Percentiles rank a stretch among this genome's conserved stretches.
Conservation (phyloP, 2,113 vertebrate genomes). For the Okapia johnstoni region DNA sequence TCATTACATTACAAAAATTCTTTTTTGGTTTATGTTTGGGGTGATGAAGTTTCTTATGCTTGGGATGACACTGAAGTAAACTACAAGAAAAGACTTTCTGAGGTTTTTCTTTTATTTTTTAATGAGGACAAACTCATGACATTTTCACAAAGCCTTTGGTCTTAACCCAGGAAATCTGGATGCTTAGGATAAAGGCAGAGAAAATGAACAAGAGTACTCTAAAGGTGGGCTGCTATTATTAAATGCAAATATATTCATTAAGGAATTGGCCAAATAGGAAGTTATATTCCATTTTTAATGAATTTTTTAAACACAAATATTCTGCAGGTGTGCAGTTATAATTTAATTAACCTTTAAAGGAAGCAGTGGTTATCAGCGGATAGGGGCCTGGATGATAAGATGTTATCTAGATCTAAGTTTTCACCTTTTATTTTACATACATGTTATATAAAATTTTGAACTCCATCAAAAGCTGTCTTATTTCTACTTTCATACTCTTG, state of each 20-base stretch:
- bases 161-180: slow-evolving; percentile 65
- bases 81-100: background rate
- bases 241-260: slow-evolving; percentile 88
- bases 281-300: slow-evolving; percentile 77
- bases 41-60: background rate
- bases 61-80: background rate
- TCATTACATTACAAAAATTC: background rate
- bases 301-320: slow-evolving; percentile 79
- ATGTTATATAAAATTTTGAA: background rate
- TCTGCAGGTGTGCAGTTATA: slow-evolving; percentile 67
- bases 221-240: slow-evolving; percentile 73
- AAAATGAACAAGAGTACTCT: slow-evolving; percentile 72
- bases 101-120: background rate
- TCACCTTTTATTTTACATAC: slow-evolving; percentile 19
- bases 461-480: background rate
- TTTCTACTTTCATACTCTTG: background rate
- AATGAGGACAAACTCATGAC: slow-evolving; percentile 26
- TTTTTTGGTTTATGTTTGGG: background rate
- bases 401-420: background rate
- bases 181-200: slow-evolving; percentile 65
- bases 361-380: slow-evolving; percentile 34
- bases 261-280: slow-evolving; percentile 74
- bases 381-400: slow-evolving; percentile 20
- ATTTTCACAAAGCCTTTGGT: slow-evolving; percentile 69
- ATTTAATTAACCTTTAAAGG: slow-evolving; percentile 77